Evolutionary conservation across 2,113 vertebrate species (phyloP).

Genomic region (Serilophus lunatus): DNA sequence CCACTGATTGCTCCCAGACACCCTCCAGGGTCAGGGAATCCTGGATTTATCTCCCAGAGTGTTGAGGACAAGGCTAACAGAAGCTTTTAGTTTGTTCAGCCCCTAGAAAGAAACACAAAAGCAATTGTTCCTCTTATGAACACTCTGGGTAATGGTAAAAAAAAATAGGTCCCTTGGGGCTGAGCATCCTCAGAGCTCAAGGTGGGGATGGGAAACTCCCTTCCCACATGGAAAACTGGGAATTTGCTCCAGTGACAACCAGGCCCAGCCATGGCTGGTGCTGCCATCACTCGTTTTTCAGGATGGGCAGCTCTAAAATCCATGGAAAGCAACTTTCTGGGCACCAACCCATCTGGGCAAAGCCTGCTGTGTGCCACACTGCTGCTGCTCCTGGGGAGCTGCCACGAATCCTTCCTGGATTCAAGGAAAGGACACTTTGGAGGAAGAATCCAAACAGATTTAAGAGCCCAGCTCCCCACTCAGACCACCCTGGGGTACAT

Average conservation of each 20-base stretch:
- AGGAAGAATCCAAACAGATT: background rate
- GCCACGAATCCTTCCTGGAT: background rate
- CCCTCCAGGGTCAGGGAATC: background rate
- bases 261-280: background rate
- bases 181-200: background rate
- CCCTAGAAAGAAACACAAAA: background rate
- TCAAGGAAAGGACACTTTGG: background rate
- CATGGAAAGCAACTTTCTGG: background rate
- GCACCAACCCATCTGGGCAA: background rate
- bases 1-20: fast-evolving
- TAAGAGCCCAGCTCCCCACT: background rate
- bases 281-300: background rate
- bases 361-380: no score
- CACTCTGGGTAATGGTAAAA: background rate
- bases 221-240: background rate
- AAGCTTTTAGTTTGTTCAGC: background rate
- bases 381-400: no score
- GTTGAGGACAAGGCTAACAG: background rate
- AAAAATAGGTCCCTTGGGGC: background rate
- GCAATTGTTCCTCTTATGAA: background rate
- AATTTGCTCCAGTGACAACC: background rate
- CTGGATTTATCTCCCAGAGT: background rate
- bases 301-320: fast-evolving
- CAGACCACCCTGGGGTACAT: background rate
- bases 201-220: background rate